A percentile compares a stretch with the other conserved stretches of the same genome.
Evolutionary conservation across 2,888 invertebrate species (phyloP).

Genomic region (Spicauda simplicius): DNA sequence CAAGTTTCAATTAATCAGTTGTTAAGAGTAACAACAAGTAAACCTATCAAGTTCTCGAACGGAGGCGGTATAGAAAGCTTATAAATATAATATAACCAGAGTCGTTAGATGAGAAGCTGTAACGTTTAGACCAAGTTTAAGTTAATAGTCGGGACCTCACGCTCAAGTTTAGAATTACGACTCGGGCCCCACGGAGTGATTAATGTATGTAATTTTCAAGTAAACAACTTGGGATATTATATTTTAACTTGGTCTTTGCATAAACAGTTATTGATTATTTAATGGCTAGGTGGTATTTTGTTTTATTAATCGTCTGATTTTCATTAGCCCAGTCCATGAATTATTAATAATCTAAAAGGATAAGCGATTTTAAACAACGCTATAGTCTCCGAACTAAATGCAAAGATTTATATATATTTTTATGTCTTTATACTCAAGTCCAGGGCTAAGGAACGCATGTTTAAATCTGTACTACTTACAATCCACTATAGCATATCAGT

Average conservation of each 20-base stretch:
- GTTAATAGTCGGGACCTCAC: constrained; percentile 20
- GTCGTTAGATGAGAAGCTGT: constrained; percentile 18
- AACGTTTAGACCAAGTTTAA: constrained; percentile 26
- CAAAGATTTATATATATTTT: no score
- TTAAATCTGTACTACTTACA: background rate
- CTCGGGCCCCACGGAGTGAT: constrained; percentile 19
- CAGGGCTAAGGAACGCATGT: background rate
- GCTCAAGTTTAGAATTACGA: constrained; percentile 16
- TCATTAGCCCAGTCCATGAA: no score
- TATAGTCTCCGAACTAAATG: no score
- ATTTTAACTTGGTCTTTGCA: background rate
- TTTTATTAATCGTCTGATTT: background rate
- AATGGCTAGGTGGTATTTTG: background rate
- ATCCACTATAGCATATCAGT: background rate
- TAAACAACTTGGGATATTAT: constrained; percentile 9
- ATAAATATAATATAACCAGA: background rate
- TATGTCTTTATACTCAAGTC: no score
- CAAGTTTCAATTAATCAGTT: no score
- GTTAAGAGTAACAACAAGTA: no score
- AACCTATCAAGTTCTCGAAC: background rate
- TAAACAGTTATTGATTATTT: background rate
- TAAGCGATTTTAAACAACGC: no score
- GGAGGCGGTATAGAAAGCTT: background rate
- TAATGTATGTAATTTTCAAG: constrained; percentile 13
- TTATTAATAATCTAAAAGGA: no score